Percentiles rank a stretch among this genome's conserved stretches.
phyloP scores from a whole-genome alignment of 2,888 invertebrate species.

The Tetanocera ferruginea region DNA sequence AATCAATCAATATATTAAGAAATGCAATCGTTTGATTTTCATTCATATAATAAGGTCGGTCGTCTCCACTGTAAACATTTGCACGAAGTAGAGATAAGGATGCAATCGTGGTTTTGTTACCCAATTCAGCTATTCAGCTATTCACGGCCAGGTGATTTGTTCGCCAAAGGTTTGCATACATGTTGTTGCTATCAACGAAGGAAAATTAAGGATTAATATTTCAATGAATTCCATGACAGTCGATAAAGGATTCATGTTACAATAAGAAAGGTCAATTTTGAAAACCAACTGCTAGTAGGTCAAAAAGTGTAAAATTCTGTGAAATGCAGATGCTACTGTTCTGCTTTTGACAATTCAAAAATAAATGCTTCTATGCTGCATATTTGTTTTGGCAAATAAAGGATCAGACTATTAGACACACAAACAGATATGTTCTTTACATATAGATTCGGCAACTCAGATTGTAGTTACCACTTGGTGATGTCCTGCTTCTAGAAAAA shows the following conservation, averaged over 20 bases:
- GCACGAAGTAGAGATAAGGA: background rate
- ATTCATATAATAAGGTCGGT: background rate
- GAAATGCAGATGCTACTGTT: slow-evolving; percentile 2
- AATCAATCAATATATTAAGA: background rate
- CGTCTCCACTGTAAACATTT: too few relatives aligned
- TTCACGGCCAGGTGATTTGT: slow-evolving; percentile 13
- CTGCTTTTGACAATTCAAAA: background rate
- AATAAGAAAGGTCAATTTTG: background rate
- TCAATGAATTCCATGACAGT: background rate
- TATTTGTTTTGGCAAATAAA: too few relatives aligned
- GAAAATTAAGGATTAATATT: background rate
- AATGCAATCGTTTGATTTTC: background rate
- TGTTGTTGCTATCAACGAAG: background rate
- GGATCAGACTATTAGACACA: too few relatives aligned
- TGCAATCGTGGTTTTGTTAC: background rate
- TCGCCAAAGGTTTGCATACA: background rate
- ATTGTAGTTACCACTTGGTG: too few relatives aligned
- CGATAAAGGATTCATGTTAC: slow-evolving; percentile 4
- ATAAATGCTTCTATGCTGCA: background rate
- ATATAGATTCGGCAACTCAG: too few relatives aligned
- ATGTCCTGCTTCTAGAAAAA: too few relatives aligned
- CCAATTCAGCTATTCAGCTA: background rate
- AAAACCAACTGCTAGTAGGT: background rate
- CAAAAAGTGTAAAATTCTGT: background rate
- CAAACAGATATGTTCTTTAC: too few relatives aligned